A percentile compares a stretch with the other conserved stretches of the same genome.
phyloP scores from a whole-genome alignment of 2,888 invertebrate species.

The Drosophila differens region DNA sequence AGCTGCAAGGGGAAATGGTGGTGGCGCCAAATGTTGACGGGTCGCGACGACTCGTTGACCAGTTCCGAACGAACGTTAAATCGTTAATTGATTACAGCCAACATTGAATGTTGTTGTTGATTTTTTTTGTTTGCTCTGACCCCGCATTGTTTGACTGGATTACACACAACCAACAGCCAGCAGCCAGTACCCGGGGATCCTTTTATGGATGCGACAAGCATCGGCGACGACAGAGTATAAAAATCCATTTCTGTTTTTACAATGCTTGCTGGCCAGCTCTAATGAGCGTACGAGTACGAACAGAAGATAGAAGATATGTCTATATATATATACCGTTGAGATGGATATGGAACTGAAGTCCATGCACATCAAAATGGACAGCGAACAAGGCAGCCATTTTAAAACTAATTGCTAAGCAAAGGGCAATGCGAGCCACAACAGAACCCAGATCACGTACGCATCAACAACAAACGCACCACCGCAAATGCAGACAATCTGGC shows the following conservation, averaged over 20 bases:
- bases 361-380: conserved; percentile 31
- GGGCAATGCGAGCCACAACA: conserved; percentile 59
- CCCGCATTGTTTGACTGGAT: conserved; percentile 51
- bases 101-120: conserved; percentile 80
- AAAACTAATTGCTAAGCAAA: conserved; percentile 82
- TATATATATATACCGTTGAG: neutral
- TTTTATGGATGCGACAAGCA: conserved; percentile 46
- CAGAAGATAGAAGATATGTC: neutral
- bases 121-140: conserved; percentile 36
- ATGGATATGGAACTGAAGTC: conserved; percentile 1
- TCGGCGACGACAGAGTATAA: conserved; percentile 56
- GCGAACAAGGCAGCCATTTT: conserved; percentile 60
- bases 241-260: conserved; percentile 62
- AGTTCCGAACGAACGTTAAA: conserved; percentile 71
- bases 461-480: conserved; percentile 61
- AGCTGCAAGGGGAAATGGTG: conserved; percentile 7
- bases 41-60: conserved; percentile 62
- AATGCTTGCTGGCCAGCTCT: conserved; percentile 57
- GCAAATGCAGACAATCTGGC: conserved; percentile 76
- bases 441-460: conserved; percentile 79
- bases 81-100: conserved; percentile 81
- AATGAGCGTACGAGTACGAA: conserved; percentile 56
- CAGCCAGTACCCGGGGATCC: conserved; percentile 12
- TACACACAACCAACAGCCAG: conserved; percentile 14
- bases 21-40: conserved; percentile 67